Conservation (phyloP, 2,113 vertebrate species). For the Forbesichthys papilliferus region DNA sequence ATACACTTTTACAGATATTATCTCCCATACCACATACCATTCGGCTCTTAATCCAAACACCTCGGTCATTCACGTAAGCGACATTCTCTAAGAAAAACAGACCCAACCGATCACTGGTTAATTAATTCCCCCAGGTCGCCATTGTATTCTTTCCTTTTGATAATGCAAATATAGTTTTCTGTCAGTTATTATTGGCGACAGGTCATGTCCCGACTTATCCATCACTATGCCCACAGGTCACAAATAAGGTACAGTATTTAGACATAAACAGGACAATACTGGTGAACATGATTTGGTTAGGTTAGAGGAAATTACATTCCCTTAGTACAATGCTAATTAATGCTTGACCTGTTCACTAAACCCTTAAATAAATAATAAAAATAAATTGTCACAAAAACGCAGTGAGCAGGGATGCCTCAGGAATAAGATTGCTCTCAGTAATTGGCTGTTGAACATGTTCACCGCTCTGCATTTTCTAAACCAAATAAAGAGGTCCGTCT, state of each 20-base stretch:
- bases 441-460: constrained; percentile 13
- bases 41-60: constrained; percentile 28
- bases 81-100: constrained; percentile 39
- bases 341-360: background rate
- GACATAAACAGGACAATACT: constrained; percentile 13
- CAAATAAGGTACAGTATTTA: constrained; percentile 3
- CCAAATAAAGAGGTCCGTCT: no score
- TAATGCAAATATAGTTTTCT: constrained; percentile 8
- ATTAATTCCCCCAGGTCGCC: constrained; percentile 13
- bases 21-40: constrained; percentile 37
- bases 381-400: constrained; percentile 25
- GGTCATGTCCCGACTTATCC: constrained; percentile 14
- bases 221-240: background rate
- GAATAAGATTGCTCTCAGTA: constrained; percentile 15
- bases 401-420: constrained; percentile 11
- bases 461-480: background rate
- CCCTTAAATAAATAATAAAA: background rate
- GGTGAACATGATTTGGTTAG: constrained; percentile 15
- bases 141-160: background rate
- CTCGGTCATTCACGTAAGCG: constrained; percentile 25
- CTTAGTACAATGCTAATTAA: constrained; percentile 17
- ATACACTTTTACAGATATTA: constrained; percentile 75
- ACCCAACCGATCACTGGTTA: constrained; percentile 2
- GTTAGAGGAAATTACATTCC: constrained; percentile 6
- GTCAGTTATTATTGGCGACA: constrained; percentile 7